phyloP scores from a whole-genome alignment of 2,888 invertebrate genomes.

The Hemistola chrysoprasaria region DNA sequence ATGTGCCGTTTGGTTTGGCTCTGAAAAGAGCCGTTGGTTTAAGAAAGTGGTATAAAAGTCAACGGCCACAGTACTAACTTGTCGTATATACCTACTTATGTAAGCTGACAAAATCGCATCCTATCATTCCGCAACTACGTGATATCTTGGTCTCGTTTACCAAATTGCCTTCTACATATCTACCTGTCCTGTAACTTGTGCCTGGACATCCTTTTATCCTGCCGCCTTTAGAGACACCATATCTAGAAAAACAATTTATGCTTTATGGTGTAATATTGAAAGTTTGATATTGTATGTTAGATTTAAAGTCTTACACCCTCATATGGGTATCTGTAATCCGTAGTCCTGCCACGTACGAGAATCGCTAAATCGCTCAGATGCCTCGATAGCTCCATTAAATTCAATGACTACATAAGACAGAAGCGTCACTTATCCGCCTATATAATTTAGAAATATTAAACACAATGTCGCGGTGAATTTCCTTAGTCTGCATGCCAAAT shows the following conservation, averaged over 20 bases:
- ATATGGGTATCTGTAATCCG: slow-evolving; percentile 40
- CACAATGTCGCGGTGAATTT: slow-evolving; percentile 33
- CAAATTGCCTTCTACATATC: slow-evolving; percentile 11
- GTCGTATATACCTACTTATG: no score
- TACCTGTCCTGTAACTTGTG: slow-evolving; percentile 5
- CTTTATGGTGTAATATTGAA: neutral
- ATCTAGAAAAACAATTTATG: neutral
- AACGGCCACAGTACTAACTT: no score
- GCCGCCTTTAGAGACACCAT: slow-evolving; percentile 34
- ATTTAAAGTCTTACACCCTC: slow-evolving; percentile 23
- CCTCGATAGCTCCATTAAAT: slow-evolving; percentile 71
- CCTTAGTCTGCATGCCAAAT: slow-evolving; percentile 55
- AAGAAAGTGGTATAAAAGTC: no score
- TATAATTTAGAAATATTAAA: slow-evolving; percentile 72
- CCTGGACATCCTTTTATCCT: slow-evolving; percentile 35
- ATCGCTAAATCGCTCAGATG: slow-evolving; percentile 54
- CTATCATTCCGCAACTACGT: neutral
- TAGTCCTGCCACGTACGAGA: slow-evolving; percentile 49
- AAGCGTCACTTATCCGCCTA: slow-evolving; percentile 61
- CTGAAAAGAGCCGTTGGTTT: no score
- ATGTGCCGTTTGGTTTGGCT: no score
- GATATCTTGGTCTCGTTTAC: slow-evolving; percentile 17
- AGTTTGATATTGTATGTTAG: slow-evolving; percentile 2
- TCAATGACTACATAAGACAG: slow-evolving; percentile 65
- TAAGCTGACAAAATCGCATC: neutral